phyloP scores from a whole-genome alignment of 2,113 vertebrate species.

The Helogale parvula region DNA sequence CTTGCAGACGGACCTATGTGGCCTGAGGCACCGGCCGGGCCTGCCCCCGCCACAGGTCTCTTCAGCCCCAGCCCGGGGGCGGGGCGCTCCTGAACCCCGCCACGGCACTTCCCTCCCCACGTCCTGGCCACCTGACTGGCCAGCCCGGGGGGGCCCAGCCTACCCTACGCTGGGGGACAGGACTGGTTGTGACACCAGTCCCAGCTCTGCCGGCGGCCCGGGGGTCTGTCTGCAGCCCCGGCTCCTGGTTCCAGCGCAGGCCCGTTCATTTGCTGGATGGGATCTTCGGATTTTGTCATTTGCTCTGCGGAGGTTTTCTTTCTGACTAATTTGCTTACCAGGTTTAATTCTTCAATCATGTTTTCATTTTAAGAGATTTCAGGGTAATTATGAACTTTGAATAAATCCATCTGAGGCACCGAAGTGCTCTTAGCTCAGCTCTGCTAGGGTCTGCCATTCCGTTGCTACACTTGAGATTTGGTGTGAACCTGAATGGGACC shows the following conservation, averaged over 20 bases:
- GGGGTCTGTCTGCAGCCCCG: not conserved
- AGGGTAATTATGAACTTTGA: constrained; percentile 78
- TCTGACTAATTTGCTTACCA: constrained; percentile 76
- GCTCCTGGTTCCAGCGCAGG: constrained; percentile 22
- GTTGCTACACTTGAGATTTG: constrained; percentile 27
- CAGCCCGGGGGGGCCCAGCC: not conserved
- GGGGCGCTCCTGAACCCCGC: not conserved
- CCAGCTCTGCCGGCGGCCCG: constrained; percentile 26
- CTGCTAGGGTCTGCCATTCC: constrained; percentile 57
- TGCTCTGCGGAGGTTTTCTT: constrained; percentile 67
- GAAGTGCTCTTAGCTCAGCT: constrained; percentile 60
- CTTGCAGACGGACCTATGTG: not conserved
- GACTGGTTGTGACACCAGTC: not conserved
- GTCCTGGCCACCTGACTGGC: not conserved
- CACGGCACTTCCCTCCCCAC: not conserved
- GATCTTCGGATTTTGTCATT: constrained; percentile 71
- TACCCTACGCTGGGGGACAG: not conserved
- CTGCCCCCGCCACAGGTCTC: not conserved
- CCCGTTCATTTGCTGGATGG: constrained; percentile 62
- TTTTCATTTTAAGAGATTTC: constrained; percentile 82
- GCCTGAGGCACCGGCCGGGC: not conserved
- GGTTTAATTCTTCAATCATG: constrained; percentile 74
- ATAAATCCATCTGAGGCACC: constrained; percentile 78
- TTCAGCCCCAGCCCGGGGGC: not conserved
- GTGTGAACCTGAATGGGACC: constrained; percentile 55